Evolutionary conservation across 2,113 vertebrate genomes (phyloP), one percentile per base, ranked within the genome.

Genomic region (Aspiorhynchus laticeps): DNA sequence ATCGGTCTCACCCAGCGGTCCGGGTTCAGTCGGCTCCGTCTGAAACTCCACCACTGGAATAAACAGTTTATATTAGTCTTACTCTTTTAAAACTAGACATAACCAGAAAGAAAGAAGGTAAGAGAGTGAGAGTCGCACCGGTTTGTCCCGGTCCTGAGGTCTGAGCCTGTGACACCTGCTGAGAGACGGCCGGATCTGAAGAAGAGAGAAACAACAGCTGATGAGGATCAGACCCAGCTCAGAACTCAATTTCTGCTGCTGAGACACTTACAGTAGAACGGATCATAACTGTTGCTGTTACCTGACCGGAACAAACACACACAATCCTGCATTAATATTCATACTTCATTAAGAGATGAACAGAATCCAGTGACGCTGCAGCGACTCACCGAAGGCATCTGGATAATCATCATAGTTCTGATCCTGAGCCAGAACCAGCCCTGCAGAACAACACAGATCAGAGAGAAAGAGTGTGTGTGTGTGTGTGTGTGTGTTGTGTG

Each of bases 1-100:
- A n/a, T n/a, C n/a, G n/a, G n/a, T n/a, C 96, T 97, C 93, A 98
- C 97, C 97, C 0, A 98, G 95, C 17, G 97, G 98, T 26, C 98
- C 98, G 0, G 98, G 98, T 91, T 99, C 98, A 0, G 97, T 98
- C 86, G 98, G 98, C 92, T 99, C 98, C 0, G 96, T 97, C 93
- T 96, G 95, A 0, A 92, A 76, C 0, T 92, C 87, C 0, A 91
- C 91, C 56, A 85, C 95, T 92, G 88, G 86, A 28, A 84, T 14
- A 33, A 31, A 85, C 90, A 51, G 31, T 5, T 5, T 38, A 6
- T 38, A 10, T 71, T 10, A 71, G 17, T 10, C 67, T 69, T 5
- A 21, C 33, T 4, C 3, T 9, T 36, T 43, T 6, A 76, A 86
- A 65, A 43, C 15, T 73, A n/a, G 19, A n/a, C 5, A 48, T 14